phyloP scores from a whole-genome alignment of 2,888 invertebrate species.

The Noctuana brunneofusca region DNA sequence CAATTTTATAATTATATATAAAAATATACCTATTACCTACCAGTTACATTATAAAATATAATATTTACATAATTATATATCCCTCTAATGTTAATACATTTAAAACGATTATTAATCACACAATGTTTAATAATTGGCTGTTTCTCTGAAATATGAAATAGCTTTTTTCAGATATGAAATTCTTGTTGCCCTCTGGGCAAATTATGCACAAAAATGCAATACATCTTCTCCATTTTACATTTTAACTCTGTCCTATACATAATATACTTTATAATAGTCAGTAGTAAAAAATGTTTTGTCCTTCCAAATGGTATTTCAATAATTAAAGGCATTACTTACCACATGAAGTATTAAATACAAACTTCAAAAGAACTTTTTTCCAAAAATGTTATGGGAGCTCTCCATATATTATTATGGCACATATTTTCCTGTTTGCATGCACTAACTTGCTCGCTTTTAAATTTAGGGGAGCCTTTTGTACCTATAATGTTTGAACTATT shows the following conservation, averaged over 20 bases:
- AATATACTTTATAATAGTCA: slow-evolving; percentile 10
- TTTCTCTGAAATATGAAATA: slow-evolving; percentile 8
- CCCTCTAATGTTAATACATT: slow-evolving; percentile 26
- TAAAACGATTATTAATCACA: slow-evolving; percentile 24
- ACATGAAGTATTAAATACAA: slow-evolving; percentile 39
- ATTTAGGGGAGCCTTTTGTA: slow-evolving; percentile 65
- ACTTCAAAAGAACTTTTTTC: slow-evolving; percentile 44
- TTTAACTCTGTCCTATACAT: slow-evolving; percentile 17
- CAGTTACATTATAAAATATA: slow-evolving; percentile 36
- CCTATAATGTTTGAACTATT: slow-evolving; percentile 49
- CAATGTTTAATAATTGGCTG: slow-evolving; percentile 22
- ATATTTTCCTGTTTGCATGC: slow-evolving; percentile 70
- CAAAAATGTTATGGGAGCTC: slow-evolving; percentile 57
- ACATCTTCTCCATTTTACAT: slow-evolving; percentile 25
- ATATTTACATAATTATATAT: slow-evolving; percentile 27
- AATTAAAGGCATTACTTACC: slow-evolving; percentile 39
- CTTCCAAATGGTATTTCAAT: slow-evolving; percentile 60
- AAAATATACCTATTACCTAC: too few species aligned
- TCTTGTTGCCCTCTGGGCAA: slow-evolving; percentile 10
- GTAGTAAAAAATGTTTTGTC: slow-evolving; percentile 53
- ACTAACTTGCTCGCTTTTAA: slow-evolving; percentile 71
- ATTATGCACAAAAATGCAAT: slow-evolving; percentile 54
- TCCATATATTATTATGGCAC: slow-evolving; percentile 68
- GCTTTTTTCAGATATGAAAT: slow-evolving; percentile 14
- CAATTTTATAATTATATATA: too few species aligned